Percentiles rank a stretch among this genome's conserved stretches.
These are phyloP conservation scores for Perodicticus potto DNA, from an alignment of 2,797 vertebrate genomes.

Conservation along the genomic window DNA sequence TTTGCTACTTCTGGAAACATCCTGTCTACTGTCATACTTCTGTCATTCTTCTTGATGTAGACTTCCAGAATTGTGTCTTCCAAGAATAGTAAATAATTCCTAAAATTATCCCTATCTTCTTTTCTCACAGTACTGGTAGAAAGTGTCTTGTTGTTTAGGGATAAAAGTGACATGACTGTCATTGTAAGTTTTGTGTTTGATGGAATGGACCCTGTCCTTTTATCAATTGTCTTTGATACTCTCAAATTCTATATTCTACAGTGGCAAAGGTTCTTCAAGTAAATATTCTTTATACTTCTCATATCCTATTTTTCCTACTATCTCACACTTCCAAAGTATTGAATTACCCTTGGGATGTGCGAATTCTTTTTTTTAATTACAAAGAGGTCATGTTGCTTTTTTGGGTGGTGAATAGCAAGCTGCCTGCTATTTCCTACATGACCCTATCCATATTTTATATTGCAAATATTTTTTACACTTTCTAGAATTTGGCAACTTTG, in stretches of 20 bases:
- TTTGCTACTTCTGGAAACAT: background rate
- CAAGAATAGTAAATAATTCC: background rate
- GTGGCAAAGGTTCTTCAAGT: background rate
- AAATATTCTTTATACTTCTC: constrained; percentile 15
- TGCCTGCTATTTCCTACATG: background rate
- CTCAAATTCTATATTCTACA: constrained; percentile 1
- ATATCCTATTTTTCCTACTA: background rate
- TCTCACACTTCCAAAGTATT: background rate
- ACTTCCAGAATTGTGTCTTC: background rate
- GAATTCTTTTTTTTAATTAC: background rate
- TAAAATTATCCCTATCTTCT: constrained; percentile 21
- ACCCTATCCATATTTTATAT: background rate
- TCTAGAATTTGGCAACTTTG: background rate
- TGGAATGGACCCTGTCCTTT: background rate
- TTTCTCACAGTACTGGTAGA: background rate
- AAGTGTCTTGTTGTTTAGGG: background rate
- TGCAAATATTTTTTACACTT: background rate
- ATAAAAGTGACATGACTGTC: background rate
- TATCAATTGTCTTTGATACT: background rate
- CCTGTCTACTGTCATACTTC: background rate
- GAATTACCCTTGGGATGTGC: background rate
- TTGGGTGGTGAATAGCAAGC: background rate
- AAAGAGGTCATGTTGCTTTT: background rate
- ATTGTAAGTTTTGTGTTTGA: background rate
- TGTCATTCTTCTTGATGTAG: background rate